Conservation (phyloP, 2,888 invertebrate species). For the Melanargia galathea region DNA sequence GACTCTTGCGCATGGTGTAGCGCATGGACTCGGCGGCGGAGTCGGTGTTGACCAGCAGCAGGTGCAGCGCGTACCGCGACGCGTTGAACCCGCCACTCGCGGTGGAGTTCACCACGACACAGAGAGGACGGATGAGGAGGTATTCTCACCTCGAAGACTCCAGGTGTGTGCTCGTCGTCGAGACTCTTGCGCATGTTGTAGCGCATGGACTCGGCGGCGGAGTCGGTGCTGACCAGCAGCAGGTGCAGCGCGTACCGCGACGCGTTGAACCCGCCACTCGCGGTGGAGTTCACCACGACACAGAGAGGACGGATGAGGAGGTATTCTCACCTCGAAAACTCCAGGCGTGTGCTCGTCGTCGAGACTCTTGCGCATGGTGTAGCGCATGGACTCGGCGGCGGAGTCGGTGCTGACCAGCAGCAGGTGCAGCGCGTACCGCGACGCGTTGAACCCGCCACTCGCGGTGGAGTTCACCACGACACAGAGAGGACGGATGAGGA, state of each 20-base stretch:
- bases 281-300: constrained; percentile 81
- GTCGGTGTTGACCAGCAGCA: constrained; percentile 78
- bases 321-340: too few relatives aligned
- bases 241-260: constrained; percentile 84
- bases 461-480: constrained; percentile 82
- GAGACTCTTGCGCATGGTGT: constrained; percentile 78
- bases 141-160: constrained; percentile 67
- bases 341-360: constrained; percentile 81
- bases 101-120: constrained; percentile 51
- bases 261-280: constrained; percentile 66
- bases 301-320: constrained; percentile 62
- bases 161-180: constrained; percentile 88
- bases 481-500: constrained; percentile 46
- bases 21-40: constrained; percentile 60
- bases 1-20: constrained; percentile 74
- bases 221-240: constrained; percentile 75
- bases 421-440: constrained; percentile 83
- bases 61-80: constrained; percentile 83
- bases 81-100: constrained; percentile 67
- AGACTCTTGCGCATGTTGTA: constrained; percentile 78
- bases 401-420: too few relatives aligned
- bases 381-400: constrained; percentile 59
- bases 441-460: constrained; percentile 68
- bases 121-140: too few relatives aligned
- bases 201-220: constrained; percentile 60